Base-by-base conservation (phyloP, 2,888 invertebrate species). In the Bembecia ichneumoniformis region DNA sequence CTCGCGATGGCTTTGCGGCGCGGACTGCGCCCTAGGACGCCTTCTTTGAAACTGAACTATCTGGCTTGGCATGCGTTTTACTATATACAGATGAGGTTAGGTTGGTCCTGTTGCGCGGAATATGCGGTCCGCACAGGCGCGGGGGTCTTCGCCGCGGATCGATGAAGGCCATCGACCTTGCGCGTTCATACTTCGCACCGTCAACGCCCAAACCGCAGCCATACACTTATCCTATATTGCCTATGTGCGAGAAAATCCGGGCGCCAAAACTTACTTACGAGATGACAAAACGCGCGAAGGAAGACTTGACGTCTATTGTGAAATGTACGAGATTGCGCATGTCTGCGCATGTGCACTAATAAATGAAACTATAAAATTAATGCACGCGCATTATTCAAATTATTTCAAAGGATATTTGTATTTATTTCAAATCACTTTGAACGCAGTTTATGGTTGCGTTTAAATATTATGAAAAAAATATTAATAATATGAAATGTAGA, bases 141-240 rank as follows among this genome's bases (percentile, higher is more conserved):
- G 57, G 59, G 59, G 64, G 64, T 62, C 64, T 64, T 64, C 64
- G 56, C 57, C 58, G 56, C 55, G 74, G 74, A 80, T 81, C 79
- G 71, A 81, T 78, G 68, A 66, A 40, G 77, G 73, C 52, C 76
- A 68, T 66, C 66, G 77, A 78, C 74, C 79, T 74, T 77, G 81
- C 79, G 80, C 77, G 56, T 60, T 58, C 53, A 52, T 53, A 53
- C 52, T 51, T 58, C 56, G 49, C 48, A 43, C 17, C 48, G 47
- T 47, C 46, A 51, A 46, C 51, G 47, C 47, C 51, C 49, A 49
- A n/a, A 17, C 34, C 49, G 46, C 16, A 43, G 20, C 28, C 17
- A n/a, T 43, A n/a, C 40, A 17, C 40, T 40, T 10, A 5, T n/a
- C 13, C 40, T n/a, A 13, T n/a, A 13, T 10, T 40, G 40, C 13